phyloP scores from a whole-genome alignment of 2,888 invertebrate genomes.

The Sylvicola fuscatus region DNA sequence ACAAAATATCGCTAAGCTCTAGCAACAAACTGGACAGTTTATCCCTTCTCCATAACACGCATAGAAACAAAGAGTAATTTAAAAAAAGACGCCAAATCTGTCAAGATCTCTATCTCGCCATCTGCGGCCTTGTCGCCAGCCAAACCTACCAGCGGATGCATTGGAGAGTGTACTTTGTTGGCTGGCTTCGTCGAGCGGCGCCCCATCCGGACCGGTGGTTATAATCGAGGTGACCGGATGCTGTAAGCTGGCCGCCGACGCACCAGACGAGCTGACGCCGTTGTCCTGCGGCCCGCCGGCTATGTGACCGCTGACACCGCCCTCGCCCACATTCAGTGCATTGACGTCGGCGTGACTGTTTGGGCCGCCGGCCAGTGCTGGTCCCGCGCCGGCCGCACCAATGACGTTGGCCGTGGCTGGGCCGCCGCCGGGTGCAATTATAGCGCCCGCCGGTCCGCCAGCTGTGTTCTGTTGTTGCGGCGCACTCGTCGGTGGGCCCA shows the following conservation, averaged over 20 bases:
- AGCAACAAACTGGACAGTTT: too few relatives aligned
- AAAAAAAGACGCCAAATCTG: too few relatives aligned
- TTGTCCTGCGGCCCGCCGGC: constrained; percentile 38
- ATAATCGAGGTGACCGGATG: constrained; percentile 69
- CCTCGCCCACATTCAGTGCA: constrained; percentile 30
- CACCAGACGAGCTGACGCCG: constrained; percentile 27
- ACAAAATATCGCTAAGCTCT: too few relatives aligned
- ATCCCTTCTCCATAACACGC: too few relatives aligned
- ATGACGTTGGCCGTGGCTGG: too few relatives aligned
- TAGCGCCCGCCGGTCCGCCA: constrained; percentile 27
- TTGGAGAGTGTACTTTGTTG: constrained; percentile 85
- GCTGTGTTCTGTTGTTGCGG: constrained; percentile 14
- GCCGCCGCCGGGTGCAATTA: too few relatives aligned
- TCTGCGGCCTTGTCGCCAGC: too few relatives aligned
- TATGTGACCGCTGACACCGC: constrained; percentile 11
- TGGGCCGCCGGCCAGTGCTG: constrained; percentile 9
- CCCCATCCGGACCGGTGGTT: constrained; percentile 78
- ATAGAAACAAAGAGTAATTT: too few relatives aligned
- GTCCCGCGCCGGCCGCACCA: too few relatives aligned
- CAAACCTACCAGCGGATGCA: constrained; percentile 61
- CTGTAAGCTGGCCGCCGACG: constrained; percentile 24
- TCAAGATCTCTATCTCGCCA: too few relatives aligned
- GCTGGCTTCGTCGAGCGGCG: constrained; percentile 74
- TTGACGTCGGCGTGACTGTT: constrained; percentile 21
- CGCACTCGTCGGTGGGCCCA: constrained; percentile 35